A percentile compares a stretch with the other conserved stretches of the same genome.
These are phyloP conservation scores for Epinotia bilunana DNA, from an alignment of 2,888 invertebrate genomes.

Conservation along the genomic window DNA sequence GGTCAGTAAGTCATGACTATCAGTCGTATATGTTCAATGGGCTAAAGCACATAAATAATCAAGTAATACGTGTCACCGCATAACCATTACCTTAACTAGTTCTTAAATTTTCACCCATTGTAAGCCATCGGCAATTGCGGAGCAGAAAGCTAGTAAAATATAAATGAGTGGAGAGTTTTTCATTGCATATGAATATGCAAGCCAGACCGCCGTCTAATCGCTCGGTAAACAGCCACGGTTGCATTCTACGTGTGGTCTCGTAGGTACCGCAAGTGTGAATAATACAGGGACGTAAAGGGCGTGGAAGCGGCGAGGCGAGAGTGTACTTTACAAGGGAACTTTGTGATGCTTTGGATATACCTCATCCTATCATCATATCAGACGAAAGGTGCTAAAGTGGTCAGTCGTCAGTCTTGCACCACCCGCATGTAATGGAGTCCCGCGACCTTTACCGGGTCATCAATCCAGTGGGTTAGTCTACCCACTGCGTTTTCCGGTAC, in stretches of 20 bases:
- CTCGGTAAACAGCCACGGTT: slow-evolving; percentile 49
- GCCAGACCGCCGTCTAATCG: slow-evolving; percentile 47
- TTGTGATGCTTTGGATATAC: too few species aligned
- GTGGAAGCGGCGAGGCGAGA: slow-evolving; percentile 18
- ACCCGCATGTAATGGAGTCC: too few species aligned
- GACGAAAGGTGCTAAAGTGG: too few species aligned
- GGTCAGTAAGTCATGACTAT: neutral
- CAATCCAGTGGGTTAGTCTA: too few species aligned
- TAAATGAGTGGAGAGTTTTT: slow-evolving; percentile 47
- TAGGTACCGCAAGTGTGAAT: slow-evolving; percentile 43
- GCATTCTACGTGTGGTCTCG: slow-evolving; percentile 46
- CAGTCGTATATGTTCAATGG: neutral
- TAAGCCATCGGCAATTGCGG: slow-evolving; percentile 32
- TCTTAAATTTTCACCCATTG: slow-evolving; percentile 27
- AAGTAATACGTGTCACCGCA: slow-evolving; percentile 5
- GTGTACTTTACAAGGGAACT: too few species aligned
- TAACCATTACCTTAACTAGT: slow-evolving; percentile 26
- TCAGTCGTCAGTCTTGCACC: too few species aligned
- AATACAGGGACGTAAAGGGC: slow-evolving; percentile 35
- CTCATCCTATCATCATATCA: too few species aligned
- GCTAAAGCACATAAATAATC: slow-evolving; percentile 7
- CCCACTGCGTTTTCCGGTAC: too few species aligned
- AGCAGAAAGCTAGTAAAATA: slow-evolving; percentile 43
- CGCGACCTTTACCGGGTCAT: too few species aligned
- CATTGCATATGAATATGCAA: slow-evolving; percentile 48